These are phyloP conservation scores for Plagiodera versicolora DNA, from an alignment of 2,888 invertebrate genomes.

Conservation along the genomic window DNA sequence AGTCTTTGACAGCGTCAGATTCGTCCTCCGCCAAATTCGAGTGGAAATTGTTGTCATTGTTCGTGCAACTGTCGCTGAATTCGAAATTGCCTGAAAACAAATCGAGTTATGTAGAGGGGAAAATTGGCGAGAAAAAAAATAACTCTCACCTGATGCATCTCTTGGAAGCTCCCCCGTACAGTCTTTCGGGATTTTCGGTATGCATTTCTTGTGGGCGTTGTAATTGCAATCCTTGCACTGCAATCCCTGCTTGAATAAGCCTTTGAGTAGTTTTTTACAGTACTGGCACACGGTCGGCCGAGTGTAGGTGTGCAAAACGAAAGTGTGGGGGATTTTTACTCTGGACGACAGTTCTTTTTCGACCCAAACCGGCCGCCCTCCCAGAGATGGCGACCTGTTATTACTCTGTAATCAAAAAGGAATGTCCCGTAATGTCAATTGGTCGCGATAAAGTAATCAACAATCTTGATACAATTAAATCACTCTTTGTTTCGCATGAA, in stretches of 20 bases:
- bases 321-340: constrained; percentile 90
- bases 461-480: too few species aligned
- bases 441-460: too few species aligned
- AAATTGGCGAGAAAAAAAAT: too few species aligned
- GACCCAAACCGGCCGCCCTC: constrained; percentile 70
- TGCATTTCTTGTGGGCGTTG: constrained; percentile 94
- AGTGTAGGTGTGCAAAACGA: constrained; percentile 95
- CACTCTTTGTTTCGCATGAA: too few species aligned
- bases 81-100: constrained; percentile 51
- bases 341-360: constrained; percentile 68
- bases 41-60: constrained; percentile 58
- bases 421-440: too few species aligned
- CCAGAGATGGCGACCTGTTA: constrained; percentile 71
- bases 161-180: constrained; percentile 78
- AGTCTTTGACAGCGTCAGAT: constrained; percentile 51
- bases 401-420: constrained; percentile 51
- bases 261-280: constrained; percentile 94
- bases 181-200: constrained; percentile 86
- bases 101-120: background rate
- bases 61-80: constrained; percentile 60
- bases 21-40: constrained; percentile 60
- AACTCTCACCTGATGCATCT: constrained; percentile 53
- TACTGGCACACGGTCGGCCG: constrained; percentile 94
- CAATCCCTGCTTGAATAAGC: constrained; percentile 93
- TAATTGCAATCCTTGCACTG: constrained; percentile 98